A percentile compares a stretch with the other conserved stretches of the same genome.
These are phyloP conservation scores for Sylvilagus bachmani DNA, from an alignment of 2,113 vertebrate genomes.

Conservation along the genomic window DNA sequence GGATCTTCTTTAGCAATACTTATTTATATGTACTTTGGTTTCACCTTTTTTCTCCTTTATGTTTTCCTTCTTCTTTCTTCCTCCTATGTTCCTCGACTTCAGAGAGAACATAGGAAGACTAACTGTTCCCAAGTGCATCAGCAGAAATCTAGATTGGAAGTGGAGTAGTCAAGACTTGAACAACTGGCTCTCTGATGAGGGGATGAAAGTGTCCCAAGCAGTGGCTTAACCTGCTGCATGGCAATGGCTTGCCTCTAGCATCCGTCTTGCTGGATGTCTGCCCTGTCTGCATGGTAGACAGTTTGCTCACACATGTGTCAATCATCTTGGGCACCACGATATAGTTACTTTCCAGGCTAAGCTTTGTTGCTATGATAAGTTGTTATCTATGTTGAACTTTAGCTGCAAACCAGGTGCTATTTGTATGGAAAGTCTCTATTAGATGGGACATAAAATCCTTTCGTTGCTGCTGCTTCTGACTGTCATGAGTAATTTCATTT, in stretches of 20 bases:
- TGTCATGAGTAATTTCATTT: slow-evolving; percentile 51
- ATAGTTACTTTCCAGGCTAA: not conserved
- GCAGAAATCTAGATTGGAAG: too few relatives aligned
- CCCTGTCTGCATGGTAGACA: not conserved
- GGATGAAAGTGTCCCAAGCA: too few relatives aligned
- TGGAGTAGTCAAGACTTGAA: too few relatives aligned
- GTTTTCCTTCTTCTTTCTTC: not conserved
- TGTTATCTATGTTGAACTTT: not conserved
- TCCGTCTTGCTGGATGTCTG: not conserved
- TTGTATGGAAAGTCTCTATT: not conserved
- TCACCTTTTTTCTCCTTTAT: not conserved
- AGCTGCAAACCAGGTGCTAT: not conserved
- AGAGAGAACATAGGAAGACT: not conserved
- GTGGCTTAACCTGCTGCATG: too few relatives aligned
- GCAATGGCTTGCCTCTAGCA: too few relatives aligned
- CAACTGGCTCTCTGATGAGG: too few relatives aligned
- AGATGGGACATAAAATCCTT: not conserved
- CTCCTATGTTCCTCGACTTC: not conserved
- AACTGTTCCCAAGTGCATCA: too few relatives aligned
- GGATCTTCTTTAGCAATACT: not conserved
- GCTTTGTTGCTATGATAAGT: not conserved
- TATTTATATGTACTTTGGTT: not conserved
- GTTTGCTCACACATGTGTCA: not conserved
- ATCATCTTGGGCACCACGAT: not conserved
- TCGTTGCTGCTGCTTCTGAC: slow-evolving; percentile 41